Conservation (phyloP, 2,888 invertebrate genomes). For the Deilephila porcellus region DNA sequence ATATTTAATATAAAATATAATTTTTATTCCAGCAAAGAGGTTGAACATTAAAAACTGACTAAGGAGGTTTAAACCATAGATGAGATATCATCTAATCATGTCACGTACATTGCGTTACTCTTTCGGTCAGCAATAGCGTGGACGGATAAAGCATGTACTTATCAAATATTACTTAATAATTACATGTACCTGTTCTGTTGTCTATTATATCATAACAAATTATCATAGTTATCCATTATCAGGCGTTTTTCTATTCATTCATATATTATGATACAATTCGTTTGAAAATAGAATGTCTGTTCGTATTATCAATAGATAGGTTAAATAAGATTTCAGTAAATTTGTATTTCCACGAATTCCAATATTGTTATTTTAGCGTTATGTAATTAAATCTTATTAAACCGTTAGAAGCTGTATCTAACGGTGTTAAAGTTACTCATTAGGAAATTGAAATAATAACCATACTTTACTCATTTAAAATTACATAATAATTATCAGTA, state of each 20-base stretch:
- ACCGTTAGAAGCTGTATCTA: no score
- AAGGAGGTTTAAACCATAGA: slow-evolving; percentile 36
- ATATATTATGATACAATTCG: neutral
- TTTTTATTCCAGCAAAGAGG: neutral
- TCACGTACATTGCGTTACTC: slow-evolving; percentile 61
- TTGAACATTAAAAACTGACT: neutral
- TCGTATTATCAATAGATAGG: neutral
- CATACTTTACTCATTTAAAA: no score
- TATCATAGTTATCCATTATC: neutral
- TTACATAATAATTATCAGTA: no score
- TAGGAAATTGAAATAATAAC: no score
- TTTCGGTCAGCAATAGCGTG: slow-evolving; percentile 39
- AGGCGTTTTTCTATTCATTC: neutral
- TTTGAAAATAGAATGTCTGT: neutral
- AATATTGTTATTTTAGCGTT: no score
- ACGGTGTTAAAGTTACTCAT: no score
- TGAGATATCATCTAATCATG: slow-evolving; percentile 53
- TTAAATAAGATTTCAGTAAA: no score
- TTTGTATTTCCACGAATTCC: no score
- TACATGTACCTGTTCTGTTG: slow-evolving; percentile 34
- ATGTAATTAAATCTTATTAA: no score
- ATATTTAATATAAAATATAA: neutral
- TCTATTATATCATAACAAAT: slow-evolving; percentile 4
- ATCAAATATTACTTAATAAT: slow-evolving; percentile 45
- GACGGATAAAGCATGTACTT: slow-evolving; percentile 52